These are phyloP conservation scores for Axinella damicornis DNA, from an alignment of 37 sponge, comb jelly and placozoan genomes.

Conservation along the genomic window DNA sequence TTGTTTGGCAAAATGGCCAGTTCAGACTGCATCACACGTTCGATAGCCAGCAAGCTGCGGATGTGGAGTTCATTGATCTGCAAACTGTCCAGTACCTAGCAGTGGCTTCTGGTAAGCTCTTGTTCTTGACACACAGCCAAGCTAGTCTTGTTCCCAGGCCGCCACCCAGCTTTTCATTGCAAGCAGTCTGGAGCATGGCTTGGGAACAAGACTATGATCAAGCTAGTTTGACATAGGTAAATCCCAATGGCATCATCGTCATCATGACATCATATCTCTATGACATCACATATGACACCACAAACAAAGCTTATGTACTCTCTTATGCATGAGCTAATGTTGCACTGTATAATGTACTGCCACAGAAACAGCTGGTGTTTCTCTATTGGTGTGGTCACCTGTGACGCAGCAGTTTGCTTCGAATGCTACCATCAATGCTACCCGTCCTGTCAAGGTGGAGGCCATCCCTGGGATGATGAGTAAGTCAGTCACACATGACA, in stretches of 20 bases:
- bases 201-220: no score
- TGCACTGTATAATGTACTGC: background rate
- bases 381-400: constrained; percentile 1
- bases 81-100: background rate
- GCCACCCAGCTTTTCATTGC: no score
- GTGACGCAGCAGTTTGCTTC: background rate
- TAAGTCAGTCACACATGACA: no score
- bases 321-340: no score
- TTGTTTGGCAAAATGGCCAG: constrained; percentile 35
- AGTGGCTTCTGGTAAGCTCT: constrained; percentile 1
- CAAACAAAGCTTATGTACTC: no score
- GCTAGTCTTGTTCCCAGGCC: background rate
- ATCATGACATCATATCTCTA: no score
- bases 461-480: background rate
- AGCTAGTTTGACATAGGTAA: no score
- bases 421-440: background rate
- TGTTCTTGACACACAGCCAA: background rate
- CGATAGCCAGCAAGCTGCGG: constrained; percentile 18
- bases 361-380: background rate
- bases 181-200: no score
- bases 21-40: constrained; percentile 33
- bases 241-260: no score
- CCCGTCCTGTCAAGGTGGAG: constrained; percentile 11
- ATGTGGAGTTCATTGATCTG: constrained; percentile 15
- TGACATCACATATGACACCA: no score